These are phyloP conservation scores for Pterostichus niger DNA, from an alignment of 2,888 invertebrate species.

Conservation along the genomic window DNA sequence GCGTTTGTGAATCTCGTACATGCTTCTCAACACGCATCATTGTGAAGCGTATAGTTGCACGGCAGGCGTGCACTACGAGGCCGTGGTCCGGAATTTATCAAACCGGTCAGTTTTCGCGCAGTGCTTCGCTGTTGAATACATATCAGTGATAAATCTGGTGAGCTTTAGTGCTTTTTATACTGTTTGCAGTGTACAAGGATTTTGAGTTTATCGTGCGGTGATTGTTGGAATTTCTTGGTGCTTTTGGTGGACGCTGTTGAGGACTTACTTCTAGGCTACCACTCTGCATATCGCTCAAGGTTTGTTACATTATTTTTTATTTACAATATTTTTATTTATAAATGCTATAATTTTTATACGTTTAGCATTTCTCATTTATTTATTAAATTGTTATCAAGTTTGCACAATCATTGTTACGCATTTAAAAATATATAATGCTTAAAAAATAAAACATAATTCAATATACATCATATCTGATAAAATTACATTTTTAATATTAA, in stretches of 20 bases:
- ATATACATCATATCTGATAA: no score
- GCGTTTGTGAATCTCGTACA: neutral
- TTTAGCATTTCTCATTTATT: no score
- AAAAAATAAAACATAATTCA: no score
- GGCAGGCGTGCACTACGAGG: conserved; percentile 8
- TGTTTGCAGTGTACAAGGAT: conserved; percentile 16
- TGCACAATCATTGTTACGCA: no score
- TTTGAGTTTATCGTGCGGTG: conserved; percentile 15
- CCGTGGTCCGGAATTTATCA: conserved; percentile 48
- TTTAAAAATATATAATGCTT: no score
- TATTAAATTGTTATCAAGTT: no score
- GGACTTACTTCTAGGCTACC: neutral
- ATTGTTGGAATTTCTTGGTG: conserved; percentile 16
- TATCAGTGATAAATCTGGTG: conserved; percentile 43
- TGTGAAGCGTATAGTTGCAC: conserved; percentile 15
- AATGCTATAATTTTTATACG: no score
- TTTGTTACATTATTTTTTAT: conserved; percentile 5
- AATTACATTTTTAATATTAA: no score
- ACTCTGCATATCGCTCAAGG: conserved; percentile 9
- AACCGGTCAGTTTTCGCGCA: conserved; percentile 51
- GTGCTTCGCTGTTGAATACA: conserved; percentile 29
- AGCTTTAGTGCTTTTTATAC: conserved; percentile 16
- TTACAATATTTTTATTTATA: neutral
- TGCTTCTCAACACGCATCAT: neutral
- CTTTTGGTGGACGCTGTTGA: neutral